Evolutionary conservation across 2,888 invertebrate genomes (phyloP).

Genomic region (Scelioninae gen. 1): DNA sequence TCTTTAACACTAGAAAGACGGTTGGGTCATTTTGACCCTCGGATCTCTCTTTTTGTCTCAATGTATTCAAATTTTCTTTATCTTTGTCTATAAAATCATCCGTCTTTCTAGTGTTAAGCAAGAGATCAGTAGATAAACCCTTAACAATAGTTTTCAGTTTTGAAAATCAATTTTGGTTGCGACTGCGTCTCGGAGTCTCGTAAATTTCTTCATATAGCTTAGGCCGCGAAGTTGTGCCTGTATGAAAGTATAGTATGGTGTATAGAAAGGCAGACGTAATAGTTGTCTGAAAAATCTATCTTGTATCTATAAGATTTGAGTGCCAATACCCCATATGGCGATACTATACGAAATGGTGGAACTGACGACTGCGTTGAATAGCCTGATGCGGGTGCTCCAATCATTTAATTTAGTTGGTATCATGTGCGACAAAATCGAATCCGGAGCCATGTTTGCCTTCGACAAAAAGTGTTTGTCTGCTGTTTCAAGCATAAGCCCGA

Average conservation of each 20-base stretch:
- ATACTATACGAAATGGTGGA: not conserved
- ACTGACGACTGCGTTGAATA: not conserved
- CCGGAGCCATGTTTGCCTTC: not conserved
- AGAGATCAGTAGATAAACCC: not conserved
- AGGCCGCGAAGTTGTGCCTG: not conserved
- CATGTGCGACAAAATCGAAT: not conserved
- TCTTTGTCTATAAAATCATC: too few relatives aligned
- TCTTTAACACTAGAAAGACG: too few relatives aligned
- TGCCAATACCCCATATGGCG: not conserved
- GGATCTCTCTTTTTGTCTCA: too few relatives aligned
- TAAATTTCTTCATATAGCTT: not conserved
- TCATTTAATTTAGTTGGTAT: not conserved
- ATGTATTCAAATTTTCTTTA: too few relatives aligned
- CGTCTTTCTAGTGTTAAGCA: too few relatives aligned
- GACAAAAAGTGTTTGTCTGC: not conserved
- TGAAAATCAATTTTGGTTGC: too few relatives aligned
- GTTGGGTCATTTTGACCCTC: too few relatives aligned
- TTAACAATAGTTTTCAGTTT: too few relatives aligned
- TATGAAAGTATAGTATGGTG: not conserved
- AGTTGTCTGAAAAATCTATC: not conserved
- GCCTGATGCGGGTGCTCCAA: not conserved
- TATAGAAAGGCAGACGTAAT: not conserved
- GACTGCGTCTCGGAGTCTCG: too few relatives aligned
- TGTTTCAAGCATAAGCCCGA: not conserved
- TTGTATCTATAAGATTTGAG: not conserved